Conservation (phyloP, 2,888 invertebrate species). For the Rapana venosa region DNA sequence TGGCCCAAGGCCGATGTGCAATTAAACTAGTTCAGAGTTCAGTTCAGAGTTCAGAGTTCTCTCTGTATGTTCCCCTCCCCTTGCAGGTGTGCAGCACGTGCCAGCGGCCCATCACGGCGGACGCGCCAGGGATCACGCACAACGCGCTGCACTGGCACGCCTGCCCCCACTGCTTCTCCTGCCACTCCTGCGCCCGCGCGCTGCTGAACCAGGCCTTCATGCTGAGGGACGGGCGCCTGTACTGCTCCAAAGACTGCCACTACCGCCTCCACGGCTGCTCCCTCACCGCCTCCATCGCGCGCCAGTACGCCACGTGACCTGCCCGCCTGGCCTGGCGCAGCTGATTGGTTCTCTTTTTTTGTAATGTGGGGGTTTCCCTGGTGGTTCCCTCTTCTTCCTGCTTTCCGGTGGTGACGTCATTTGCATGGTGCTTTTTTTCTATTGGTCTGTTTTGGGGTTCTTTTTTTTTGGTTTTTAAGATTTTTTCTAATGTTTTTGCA, state of each 20-base stretch:
- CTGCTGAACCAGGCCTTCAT: slow-evolving; percentile 71
- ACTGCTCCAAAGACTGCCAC: slow-evolving; percentile 66
- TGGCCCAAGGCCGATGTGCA: too few relatives aligned
- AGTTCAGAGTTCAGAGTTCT: too few relatives aligned
- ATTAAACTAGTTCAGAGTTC: too few relatives aligned
- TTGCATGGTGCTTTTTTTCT: not conserved
- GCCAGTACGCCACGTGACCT: slow-evolving; percentile 49
- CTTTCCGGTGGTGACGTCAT: not conserved
- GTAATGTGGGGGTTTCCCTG: too few relatives aligned
- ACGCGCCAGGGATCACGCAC: slow-evolving; percentile 70
- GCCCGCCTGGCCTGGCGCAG: not conserved
- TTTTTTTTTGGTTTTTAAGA: too few relatives aligned
- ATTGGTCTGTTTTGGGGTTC: too few relatives aligned
- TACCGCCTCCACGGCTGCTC: slow-evolving; percentile 52
- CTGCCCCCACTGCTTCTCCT: slow-evolving; percentile 73
- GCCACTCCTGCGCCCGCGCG: slow-evolving; percentile 64
- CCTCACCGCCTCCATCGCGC: slow-evolving; percentile 49
- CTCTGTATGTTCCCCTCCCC: not conserved
- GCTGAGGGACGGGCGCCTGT: slow-evolving; percentile 65
- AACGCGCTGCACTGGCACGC: slow-evolving; percentile 72
- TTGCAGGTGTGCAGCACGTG: slow-evolving; percentile 69
- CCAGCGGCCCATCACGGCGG: slow-evolving; percentile 67
- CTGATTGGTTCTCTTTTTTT: not conserved
- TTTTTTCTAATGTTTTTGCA: too few relatives aligned
- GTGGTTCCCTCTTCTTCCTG: not conserved